Evolutionary conservation across 1,140 invertebrate species (phyloP).

Genomic region (Drosophila burlai): DNA sequence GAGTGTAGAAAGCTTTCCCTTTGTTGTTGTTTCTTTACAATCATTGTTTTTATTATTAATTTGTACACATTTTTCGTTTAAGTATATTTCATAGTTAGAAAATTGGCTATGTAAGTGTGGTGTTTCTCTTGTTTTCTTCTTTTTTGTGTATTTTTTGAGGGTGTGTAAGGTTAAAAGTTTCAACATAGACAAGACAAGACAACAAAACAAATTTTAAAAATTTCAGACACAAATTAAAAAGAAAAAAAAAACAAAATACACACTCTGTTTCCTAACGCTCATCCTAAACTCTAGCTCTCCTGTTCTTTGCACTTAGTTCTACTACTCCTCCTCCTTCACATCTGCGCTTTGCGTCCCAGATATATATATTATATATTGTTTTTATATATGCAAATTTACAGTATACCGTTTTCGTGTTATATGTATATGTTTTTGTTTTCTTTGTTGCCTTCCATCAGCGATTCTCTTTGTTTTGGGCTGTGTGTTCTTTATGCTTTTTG

Average conservation of each 20-base stretch:
- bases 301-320: constrained; percentile 15
- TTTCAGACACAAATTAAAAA: constrained; percentile 33
- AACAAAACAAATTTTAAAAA: constrained; percentile 50
- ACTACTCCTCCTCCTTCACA: constrained; percentile 25
- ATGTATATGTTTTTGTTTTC: constrained; percentile 58
- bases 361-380: constrained; percentile 59
- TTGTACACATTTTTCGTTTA: constrained; percentile 79
- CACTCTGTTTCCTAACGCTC: constrained; percentile 60
- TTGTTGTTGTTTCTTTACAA: constrained; percentile 48
- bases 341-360: constrained; percentile 74
- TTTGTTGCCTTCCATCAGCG: constrained; percentile 23
- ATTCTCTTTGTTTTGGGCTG: constrained; percentile 25
- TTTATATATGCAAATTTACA: constrained; percentile 70
- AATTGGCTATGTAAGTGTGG: constrained; percentile 80
- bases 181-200: constrained; percentile 31
- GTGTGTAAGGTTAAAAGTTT: constrained; percentile 66
- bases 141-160: constrained; percentile 20
- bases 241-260: constrained; percentile 31
- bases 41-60: constrained; percentile 68
- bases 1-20: constrained; percentile 74
- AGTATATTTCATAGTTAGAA: constrained; percentile 77
- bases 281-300: constrained; percentile 56
- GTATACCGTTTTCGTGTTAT: constrained; percentile 66
- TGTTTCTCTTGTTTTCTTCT: constrained; percentile 12
- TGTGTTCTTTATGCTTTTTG: constrained; percentile 31